Conservation (phyloP, 92 coral and sea anemone species). For the Palythoa grandis region DNA sequence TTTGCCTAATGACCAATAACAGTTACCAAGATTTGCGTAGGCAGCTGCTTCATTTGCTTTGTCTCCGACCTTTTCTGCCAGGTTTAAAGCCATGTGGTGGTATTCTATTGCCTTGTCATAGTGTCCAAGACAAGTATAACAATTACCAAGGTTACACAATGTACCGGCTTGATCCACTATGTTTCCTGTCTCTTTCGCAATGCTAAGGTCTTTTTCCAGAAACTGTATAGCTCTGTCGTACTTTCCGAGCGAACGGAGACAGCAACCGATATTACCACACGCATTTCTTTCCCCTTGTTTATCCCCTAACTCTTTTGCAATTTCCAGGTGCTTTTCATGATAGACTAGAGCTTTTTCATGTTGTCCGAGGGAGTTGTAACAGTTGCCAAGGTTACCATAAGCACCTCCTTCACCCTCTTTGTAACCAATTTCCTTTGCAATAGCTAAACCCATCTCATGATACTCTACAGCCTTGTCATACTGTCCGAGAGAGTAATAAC, state of each 20-base stretch:
- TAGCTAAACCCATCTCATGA: not conserved
- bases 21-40: not conserved
- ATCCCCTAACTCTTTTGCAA: not conserved
- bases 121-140: not conserved
- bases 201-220: not conserved
- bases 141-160: not conserved
- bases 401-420: not conserved
- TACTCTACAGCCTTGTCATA: not conserved
- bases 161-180: not conserved
- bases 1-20: not conserved
- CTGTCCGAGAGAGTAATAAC: constrained; percentile 5
- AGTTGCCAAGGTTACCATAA: not conserved
- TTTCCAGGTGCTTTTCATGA: not conserved
- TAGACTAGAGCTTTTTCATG: not conserved
- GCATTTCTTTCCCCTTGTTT: not conserved
- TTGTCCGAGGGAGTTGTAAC: not conserved
- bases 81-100: not conserved
- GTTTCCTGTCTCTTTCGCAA: not conserved
- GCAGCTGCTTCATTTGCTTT: not conserved
- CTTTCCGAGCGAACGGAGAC: not conserved
- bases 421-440: not conserved
- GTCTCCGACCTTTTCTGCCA: not conserved
- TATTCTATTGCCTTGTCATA: not conserved
- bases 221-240: not conserved
- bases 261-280: not conserved